Evolutionary conservation across 2,113 vertebrate species (phyloP), one percentile per base, ranked within the genome.

Genomic region (Sapajus apella): DNA sequence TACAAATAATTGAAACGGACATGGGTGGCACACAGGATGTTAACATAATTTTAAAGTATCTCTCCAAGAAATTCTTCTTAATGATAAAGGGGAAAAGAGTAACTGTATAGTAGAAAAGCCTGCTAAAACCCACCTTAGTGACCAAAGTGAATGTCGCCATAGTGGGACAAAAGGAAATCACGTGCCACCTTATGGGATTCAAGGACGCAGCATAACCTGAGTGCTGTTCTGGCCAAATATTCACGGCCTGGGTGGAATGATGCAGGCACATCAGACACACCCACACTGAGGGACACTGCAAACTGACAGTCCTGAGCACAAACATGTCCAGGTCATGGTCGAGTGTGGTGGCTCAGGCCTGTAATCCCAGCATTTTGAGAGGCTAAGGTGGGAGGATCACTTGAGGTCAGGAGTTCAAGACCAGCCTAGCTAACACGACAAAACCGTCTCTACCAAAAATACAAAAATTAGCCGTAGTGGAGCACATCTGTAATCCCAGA

Each of bases 121-220:
- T 6, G 30, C 5, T 10, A 64, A 82, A 93, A 37, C 4, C 43
- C 61, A 21, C 14, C n/a, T 3, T 20, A 21, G 35, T 1, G 75
- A 52, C n/a, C 87, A 37, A 11, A 16, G 30, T 13, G 87, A 55
- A 9, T 66, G 25, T 8, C 1, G 8, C 8, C 10, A 12, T 11
- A 55, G 77, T 0, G 3, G 43, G 56, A 89, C 83, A 40, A 18
- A 83, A 0, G 0, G 21, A 66, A 66, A 12, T 25, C 16, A 1
- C 0, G 1, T 6, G 11, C 52, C 30, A 16, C 21, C 43, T 17
- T n/a, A 20, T 0, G 1, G 64, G 52, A 16, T 4, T 4, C 16
- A 3, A n/a, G 37, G 2, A 58, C 32, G 27, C 17, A 14, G 88
- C 35, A 37, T 18, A 0, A 3, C 27, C 20, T 43, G 52, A 21